Evolutionary conservation across 2,797 vertebrate species (phyloP), one percentile per base, ranked within the genome.

Genomic region (Avahi laniger): DNA sequence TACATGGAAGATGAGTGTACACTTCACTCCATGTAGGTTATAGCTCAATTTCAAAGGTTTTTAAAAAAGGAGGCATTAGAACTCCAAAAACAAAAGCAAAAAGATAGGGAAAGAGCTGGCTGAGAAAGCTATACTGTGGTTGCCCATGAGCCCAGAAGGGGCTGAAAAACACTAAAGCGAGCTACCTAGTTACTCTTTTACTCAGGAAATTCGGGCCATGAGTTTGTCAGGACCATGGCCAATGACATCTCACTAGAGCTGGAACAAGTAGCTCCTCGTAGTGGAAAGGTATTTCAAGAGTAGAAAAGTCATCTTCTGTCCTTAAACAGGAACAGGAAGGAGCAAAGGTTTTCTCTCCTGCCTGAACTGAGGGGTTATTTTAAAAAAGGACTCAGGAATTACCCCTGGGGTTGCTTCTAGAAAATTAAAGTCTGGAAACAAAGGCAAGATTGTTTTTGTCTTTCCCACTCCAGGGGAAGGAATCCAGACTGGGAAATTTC

Each of bases 381-480:
- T 48, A 11, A 57, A 61, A 65, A 79, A 61, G 61, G 35, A 75
- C 9, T 81, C 50, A 52, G 41, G 75, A 87, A 92, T 79, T 88
- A 73, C 73, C 28, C 67, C 46, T 26, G 14, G 50, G 69, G 30
- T 3, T 33, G 46, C 33, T 92, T 94, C 57, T 90, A 92, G 87
- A 72, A 96, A 97, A 95, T 88, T 88, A 87, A 96, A 95, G 85
- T 70, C 84, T 83, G 13, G 73, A 96, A 93, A 69, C 59, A 93
- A 87, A 76, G 46, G 28, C 80, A 94, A 82, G 18, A 7, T 33
- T 89, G 28, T 59, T 89, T 93, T 46, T 91, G 73, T 75, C 78
- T 92, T 82, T 89, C 43, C 70, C 54, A 85, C 17, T 57, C 4
- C 28, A 5, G 17, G 72, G 41, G 17, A 93, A 89, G 38, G 24